Evolutionary conservation across 2,113 vertebrate genomes (phyloP).

Genomic region (Chaetura pelagica): DNA sequence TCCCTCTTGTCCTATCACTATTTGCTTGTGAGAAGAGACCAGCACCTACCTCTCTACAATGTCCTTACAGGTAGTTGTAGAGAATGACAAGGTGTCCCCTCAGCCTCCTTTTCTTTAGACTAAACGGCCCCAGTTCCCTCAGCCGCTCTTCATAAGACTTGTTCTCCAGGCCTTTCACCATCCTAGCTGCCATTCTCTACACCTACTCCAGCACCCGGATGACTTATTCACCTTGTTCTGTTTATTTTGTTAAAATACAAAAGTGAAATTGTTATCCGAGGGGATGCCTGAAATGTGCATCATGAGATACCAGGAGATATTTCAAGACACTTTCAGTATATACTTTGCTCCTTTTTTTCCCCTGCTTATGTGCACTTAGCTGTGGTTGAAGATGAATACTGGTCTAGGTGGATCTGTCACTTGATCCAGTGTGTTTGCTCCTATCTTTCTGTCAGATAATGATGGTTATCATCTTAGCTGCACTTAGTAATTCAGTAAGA

Average conservation of each 20-base stretch:
- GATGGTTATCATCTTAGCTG: background rate
- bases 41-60: too few species aligned
- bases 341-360: background rate
- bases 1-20: too few species aligned
- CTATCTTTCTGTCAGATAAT: background rate
- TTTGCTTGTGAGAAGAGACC: too few species aligned
- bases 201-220: too few species aligned
- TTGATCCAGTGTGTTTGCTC: background rate
- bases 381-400: background rate
- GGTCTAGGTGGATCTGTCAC: background rate
- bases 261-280: background rate
- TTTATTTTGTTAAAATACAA: background rate
- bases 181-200: too few species aligned
- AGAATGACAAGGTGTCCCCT: too few species aligned
- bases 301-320: background rate
- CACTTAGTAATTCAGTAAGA: background rate
- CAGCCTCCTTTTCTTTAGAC: too few species aligned
- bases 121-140: too few species aligned
- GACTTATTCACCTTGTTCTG: background rate
- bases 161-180: too few species aligned
- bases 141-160: too few species aligned
- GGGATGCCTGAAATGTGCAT: background rate
- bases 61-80: too few species aligned
- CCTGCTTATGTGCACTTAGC: background rate
- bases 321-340: background rate